Conservation (phyloP, 2,113 vertebrate genomes). For the Microtus oregoni region DNA sequence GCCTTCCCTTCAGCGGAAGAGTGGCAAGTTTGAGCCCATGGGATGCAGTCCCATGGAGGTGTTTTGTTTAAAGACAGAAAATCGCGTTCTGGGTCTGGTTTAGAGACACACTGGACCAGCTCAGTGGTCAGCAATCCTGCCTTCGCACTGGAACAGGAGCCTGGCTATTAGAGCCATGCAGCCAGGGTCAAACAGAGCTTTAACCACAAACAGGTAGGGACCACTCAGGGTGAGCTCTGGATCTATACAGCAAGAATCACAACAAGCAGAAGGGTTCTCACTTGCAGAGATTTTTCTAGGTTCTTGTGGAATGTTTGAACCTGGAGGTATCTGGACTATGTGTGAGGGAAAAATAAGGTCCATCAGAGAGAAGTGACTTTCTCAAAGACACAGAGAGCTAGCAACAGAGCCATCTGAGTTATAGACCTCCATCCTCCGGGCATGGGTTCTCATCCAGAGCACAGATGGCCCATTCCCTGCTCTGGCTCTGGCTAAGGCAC, state of each 20-base stretch:
- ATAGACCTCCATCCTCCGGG: background rate
- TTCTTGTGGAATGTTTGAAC: background rate
- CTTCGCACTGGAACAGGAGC: background rate
- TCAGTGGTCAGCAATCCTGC: too few relatives aligned
- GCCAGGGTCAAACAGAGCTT: background rate
- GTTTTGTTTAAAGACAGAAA: background rate
- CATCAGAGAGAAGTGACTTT: background rate
- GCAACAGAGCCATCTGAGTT: background rate
- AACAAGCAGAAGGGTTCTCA: background rate
- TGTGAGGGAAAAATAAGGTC: background rate
- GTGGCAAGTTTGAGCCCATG: background rate
- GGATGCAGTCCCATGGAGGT: accelerated
- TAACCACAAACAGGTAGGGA: background rate
- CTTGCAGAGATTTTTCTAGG: background rate
- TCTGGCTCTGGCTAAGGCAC: background rate
- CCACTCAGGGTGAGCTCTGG: background rate
- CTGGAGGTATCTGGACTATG: accelerated
- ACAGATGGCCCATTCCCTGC: background rate
- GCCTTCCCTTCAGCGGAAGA: accelerated
- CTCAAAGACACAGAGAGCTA: background rate
- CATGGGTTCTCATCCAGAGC: background rate
- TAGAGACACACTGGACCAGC: background rate
- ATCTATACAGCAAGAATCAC: background rate
- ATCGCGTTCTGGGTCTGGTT: accelerated
- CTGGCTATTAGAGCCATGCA: background rate